phyloP scores from a whole-genome alignment of 1,140 invertebrate species.

The Scylla paramamosain region DNA sequence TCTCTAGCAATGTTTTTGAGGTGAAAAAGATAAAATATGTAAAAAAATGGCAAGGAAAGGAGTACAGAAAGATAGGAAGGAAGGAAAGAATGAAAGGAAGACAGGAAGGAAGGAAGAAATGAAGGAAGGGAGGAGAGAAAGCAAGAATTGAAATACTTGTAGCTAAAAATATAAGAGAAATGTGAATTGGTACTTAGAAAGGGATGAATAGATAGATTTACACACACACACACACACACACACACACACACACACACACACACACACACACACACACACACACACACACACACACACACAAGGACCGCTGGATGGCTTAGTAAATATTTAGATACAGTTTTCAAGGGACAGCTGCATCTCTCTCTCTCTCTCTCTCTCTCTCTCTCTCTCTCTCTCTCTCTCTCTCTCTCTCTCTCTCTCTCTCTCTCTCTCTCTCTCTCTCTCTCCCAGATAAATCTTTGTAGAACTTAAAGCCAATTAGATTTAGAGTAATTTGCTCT shows the following conservation, averaged over 20 bases:
- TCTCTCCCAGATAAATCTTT: too few species aligned
- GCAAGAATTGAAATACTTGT: background rate
- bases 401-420: too few species aligned
- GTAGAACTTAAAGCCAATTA: too few species aligned
- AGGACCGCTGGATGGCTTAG: background rate
- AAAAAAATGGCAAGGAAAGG: background rate
- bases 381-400: constrained; percentile 3
- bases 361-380: constrained; percentile 1
- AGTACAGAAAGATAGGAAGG: background rate
- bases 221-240: too few species aligned
- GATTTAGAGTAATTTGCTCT: too few species aligned
- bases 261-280: constrained; percentile 20
- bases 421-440: too few species aligned
- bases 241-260: background rate
- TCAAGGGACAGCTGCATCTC: background rate
- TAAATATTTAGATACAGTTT: background rate
- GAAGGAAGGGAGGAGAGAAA: background rate
- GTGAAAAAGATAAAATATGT: too few species aligned
- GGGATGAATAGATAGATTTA: too few species aligned
- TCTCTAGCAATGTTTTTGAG: too few species aligned
- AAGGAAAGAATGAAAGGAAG: background rate
- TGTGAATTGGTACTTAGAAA: too few species aligned
- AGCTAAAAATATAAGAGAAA: too few species aligned
- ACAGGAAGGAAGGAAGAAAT: background rate
- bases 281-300: background rate